These are phyloP conservation scores for Muscidifurax raptorellus DNA, from an alignment of 1,140 invertebrate species.

Conservation along the genomic window DNA sequence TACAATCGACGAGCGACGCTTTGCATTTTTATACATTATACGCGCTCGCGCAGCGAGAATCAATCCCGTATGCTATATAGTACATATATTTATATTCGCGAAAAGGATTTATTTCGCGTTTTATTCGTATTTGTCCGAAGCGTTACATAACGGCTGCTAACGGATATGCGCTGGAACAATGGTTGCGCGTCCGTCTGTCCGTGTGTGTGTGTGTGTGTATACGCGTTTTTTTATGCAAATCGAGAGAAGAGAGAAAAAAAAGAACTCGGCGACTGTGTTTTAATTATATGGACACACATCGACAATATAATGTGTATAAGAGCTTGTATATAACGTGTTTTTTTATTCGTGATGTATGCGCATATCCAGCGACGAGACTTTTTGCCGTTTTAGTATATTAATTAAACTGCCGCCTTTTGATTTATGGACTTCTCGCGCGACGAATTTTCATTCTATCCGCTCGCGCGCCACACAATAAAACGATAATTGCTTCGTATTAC, in stretches of 20 bases:
- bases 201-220: not conserved
- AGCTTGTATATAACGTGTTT: not conserved
- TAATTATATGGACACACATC: not conserved
- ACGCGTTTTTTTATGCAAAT: not conserved
- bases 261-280: not conserved
- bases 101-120: constrained; percentile 31
- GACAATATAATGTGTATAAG: not conserved
- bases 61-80: constrained; percentile 8
- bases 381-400: not conserved
- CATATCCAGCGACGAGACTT: not conserved
- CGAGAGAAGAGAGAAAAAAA: not conserved
- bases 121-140: constrained; percentile 39
- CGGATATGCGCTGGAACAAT: constrained; percentile 18
- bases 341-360: not conserved
- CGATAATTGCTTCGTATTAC: not conserved
- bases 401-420: constrained; percentile 52
- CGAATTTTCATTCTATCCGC: constrained; percentile 47
- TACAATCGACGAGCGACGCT: constrained; percentile 38
- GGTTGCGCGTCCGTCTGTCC: not conserved
- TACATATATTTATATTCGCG: not conserved
- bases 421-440: constrained; percentile 58
- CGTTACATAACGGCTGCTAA: constrained; percentile 32
- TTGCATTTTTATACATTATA: constrained; percentile 35
- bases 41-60: not conserved
- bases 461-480: not conserved